phyloP scores from a whole-genome alignment of 2,888 invertebrate genomes.

The Aleiodes alternator region DNA sequence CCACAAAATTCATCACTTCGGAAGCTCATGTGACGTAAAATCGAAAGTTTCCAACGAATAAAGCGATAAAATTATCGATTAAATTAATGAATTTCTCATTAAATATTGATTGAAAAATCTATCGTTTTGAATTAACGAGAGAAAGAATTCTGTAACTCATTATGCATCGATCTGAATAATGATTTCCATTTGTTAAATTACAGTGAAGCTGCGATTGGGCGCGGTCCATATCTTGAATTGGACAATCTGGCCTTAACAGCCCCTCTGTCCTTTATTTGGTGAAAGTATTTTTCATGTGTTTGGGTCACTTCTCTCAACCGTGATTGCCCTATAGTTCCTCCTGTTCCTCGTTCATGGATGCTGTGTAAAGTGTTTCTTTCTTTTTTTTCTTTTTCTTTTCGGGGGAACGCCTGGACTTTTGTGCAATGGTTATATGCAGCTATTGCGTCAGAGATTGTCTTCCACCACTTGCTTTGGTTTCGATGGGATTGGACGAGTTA shows the following conservation, averaged over 20 bases:
- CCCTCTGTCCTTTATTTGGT: slow-evolving; percentile 30
- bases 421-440: slow-evolving; percentile 17
- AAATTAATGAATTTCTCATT: too few relatives aligned
- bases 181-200: slow-evolving; percentile 3
- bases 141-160: too few relatives aligned
- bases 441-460: slow-evolving; percentile 38
- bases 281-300: slow-evolving; percentile 1
- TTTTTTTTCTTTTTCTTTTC: too few relatives aligned
- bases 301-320: slow-evolving; percentile 1
- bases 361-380: not conserved
- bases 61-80: too few relatives aligned
- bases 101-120: too few relatives aligned
- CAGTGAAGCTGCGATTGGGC: slow-evolving; percentile 4
- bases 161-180: not conserved
- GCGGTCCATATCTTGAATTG: not conserved
- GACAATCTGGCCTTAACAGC: slow-evolving; percentile 43
- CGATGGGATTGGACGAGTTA: slow-evolving; percentile 32
- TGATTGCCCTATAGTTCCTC: slow-evolving; percentile 17
- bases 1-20: too few relatives aligned
- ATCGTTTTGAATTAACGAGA: too few relatives aligned
- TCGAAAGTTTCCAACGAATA: too few relatives aligned
- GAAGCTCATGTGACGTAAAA: too few relatives aligned
- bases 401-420: slow-evolving; percentile 1
- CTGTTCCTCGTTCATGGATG: slow-evolving; percentile 12
- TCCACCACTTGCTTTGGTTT: slow-evolving; percentile 32